Conservation (phyloP, 2,797 vertebrate species). For the Betta splendens region DNA sequence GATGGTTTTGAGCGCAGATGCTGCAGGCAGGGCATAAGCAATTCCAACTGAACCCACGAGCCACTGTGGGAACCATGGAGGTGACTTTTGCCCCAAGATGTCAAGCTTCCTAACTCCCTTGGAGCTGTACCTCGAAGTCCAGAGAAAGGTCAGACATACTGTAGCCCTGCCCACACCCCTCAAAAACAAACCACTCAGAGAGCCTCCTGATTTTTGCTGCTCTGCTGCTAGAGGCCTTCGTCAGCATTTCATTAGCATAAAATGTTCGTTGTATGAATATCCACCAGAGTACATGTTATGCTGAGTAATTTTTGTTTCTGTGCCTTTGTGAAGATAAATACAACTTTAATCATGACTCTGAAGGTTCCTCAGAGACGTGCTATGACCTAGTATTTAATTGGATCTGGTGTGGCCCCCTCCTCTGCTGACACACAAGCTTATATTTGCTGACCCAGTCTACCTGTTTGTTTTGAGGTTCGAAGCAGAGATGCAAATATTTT, state of each 20-base stretch:
- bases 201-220: too few relatives aligned
- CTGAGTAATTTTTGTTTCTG: too few relatives aligned
- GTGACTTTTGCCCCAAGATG: background rate
- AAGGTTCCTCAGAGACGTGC: conserved; percentile 8
- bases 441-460: conserved; percentile 38
- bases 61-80: conserved; percentile 9
- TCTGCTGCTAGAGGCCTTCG: too few relatives aligned
- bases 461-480: conserved; percentile 30
- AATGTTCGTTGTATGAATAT: too few relatives aligned
- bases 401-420: conserved; percentile 5
- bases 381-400: background rate
- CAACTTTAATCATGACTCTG: background rate
- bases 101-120: too few relatives aligned
- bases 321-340: too few relatives aligned
- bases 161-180: too few relatives aligned
- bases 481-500: conserved; percentile 42
- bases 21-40: conserved; percentile 22
- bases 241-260: too few relatives aligned
- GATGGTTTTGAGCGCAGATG: conserved; percentile 22
- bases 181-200: too few relatives aligned
- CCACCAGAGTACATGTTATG: too few relatives aligned
- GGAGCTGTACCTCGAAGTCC: too few relatives aligned
- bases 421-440: conserved; percentile 34
- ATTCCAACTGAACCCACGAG: conserved; percentile 29
- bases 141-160: too few relatives aligned